Evolutionary conservation across 2,888 invertebrate species (phyloP).

Genomic region (Xestobium rufovillosum): DNA sequence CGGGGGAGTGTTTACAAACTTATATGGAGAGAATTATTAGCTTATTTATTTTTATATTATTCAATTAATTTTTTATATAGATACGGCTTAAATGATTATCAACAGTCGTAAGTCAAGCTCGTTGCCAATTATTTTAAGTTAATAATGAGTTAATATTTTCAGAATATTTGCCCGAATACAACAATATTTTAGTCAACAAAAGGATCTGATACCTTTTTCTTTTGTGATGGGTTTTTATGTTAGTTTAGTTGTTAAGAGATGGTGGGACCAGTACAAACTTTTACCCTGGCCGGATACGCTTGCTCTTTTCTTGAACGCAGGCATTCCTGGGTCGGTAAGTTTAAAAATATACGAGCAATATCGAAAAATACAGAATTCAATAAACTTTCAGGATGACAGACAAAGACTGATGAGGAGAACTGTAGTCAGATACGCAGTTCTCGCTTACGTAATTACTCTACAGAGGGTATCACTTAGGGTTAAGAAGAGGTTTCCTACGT

Average conservation of each 20-base stretch:
- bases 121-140: background rate
- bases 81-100: constrained; percentile 68
- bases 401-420: constrained; percentile 84
- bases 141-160: constrained; percentile 37
- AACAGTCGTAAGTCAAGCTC: constrained; percentile 62
- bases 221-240: constrained; percentile 95
- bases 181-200: constrained; percentile 78
- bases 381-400: constrained; percentile 67
- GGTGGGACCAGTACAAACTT: constrained; percentile 93
- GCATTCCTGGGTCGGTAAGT: constrained; percentile 82
- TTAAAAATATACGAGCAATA: constrained; percentile 20
- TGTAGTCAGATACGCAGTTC: constrained; percentile 81
- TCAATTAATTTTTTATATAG: constrained; percentile 82
- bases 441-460: constrained; percentile 82
- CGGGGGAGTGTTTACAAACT: constrained; percentile 92
- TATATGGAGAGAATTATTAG: constrained; percentile 86
- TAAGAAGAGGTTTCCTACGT: constrained; percentile 79
- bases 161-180: constrained; percentile 83
- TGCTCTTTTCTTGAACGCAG: constrained; percentile 85
- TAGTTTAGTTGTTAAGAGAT: constrained; percentile 81
- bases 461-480: constrained; percentile 82
- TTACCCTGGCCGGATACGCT: constrained; percentile 92
- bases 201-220: constrained; percentile 88
- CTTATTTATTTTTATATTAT: constrained; percentile 80
- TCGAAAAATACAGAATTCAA: constrained; percentile 10